These are phyloP conservation scores for Tychaedon coryphoeus DNA, from an alignment of 2,113 vertebrate species.

Conservation along the genomic window DNA sequence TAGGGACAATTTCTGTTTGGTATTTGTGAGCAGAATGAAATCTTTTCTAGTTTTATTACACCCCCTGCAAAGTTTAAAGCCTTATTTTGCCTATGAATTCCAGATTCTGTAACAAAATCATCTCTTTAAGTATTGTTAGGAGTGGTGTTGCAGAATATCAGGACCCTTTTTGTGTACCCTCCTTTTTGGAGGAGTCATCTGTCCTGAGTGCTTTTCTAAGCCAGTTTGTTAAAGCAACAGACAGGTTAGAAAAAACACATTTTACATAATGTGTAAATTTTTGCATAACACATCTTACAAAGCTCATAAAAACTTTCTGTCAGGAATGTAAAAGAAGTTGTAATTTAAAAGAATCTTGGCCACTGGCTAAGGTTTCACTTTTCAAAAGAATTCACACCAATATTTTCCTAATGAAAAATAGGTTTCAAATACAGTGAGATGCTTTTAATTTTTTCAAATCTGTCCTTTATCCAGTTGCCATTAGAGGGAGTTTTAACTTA, in stretches of 20 bases:
- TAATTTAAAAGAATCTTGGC: background rate
- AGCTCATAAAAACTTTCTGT: background rate
- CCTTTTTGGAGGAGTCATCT: background rate
- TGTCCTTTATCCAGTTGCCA: background rate
- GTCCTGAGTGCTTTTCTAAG: background rate
- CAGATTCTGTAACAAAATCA: background rate
- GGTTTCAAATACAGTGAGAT: background rate
- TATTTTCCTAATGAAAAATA: background rate
- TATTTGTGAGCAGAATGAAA: background rate
- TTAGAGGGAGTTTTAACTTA: slow-evolving; percentile 44
- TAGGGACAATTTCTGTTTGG: background rate
- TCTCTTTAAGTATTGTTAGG: background rate
- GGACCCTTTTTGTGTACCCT: background rate
- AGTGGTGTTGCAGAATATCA: background rate
- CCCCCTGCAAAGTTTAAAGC: background rate
- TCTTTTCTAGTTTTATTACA: background rate
- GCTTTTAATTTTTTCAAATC: background rate
- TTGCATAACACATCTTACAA: background rate
- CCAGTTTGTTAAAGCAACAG: background rate
- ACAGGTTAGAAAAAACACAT: background rate
- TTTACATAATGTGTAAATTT: rapidly evolving
- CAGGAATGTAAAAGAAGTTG: background rate
- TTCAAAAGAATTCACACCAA: background rate
- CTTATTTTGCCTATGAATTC: background rate
- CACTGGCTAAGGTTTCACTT: background rate